Evolutionary conservation across 2,113 vertebrate genomes (phyloP), one percentile per base, ranked within the genome.

Genomic region (Passer montanus): DNA sequence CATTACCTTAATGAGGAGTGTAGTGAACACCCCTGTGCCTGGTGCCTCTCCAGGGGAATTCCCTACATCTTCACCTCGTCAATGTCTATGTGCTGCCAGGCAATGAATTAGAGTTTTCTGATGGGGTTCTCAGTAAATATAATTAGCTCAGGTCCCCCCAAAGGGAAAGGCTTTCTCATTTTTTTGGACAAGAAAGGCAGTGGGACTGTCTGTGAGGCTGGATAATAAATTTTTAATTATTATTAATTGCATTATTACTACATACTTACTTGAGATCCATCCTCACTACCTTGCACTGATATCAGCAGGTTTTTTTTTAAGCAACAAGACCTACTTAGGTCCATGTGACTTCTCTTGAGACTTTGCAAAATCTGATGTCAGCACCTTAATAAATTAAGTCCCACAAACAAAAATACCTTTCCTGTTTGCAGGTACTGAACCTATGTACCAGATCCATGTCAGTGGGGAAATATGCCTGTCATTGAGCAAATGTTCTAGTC

Each of bases 391-490:
- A 89, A 85, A 74, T 81, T 19, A 80, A 78, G 56, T 90, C 37
- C 14, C 27, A 23, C 55, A 92, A 87, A 63, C 39, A 83, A 95
- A 95, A 89, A 68, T 88, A 27, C n/a, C 33, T 43, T 89, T 90
- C 37, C 22, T 67, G 41, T 80, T 87, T 82, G 64, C 84, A 73
- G 91, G 41, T 85, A 59, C 58, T 49, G 41, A 76, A 66, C 77
- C 50, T 95, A 3, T 11, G 33, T 50, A 84, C 46, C 59, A 94
- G 72, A 67, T 90, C 31, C 13, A 8, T 79, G 56, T 92, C 86
- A 80, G 30, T 59, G 23, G 75, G 79, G 87, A 94, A 94, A 93
- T 44, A 59, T 37, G 50, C 52, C 82, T 92, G 70, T 94, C 81
- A 43, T 44, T 78, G 75, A 90, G 43, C 26, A 64, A 89, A 76